Base-by-base conservation (phyloP, 2,797 vertebrate species). In the Acanthurus leucopareius region DNA sequence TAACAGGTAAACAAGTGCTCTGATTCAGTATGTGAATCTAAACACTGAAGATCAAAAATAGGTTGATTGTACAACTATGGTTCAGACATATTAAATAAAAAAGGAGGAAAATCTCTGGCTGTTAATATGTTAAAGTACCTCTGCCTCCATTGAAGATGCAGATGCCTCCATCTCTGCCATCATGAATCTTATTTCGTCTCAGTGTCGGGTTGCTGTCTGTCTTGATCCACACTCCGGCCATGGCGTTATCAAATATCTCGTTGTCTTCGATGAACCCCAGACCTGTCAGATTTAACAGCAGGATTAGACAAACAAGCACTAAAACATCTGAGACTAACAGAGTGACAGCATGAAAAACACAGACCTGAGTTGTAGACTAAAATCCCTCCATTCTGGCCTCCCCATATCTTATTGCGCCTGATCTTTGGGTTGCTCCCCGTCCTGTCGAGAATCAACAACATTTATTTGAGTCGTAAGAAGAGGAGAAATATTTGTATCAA, bases 381-480 rank as follows among this genome's bases (percentile, higher is more conserved):
- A 90, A 99, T 99, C 80, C 98, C 98, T 84, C 98, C 98, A 53
- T 99, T 99, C 89, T 99, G 98, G 69, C 98, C 98, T 87, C 98
- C 98, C 98, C 98, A 99, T 83, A 99, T 99, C 96, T 99, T 99
- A 95, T 99, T 99, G 82, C 98, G 96, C 88, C 98, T 95, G 73
- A 99, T 99, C 95, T 99, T 99, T 86, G 98, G 98, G 94, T 99
- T 99, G 92, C 98, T 99, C 94, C 98, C 98, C 94, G 98, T 99
- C 95, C 98, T 99, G 84, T 38, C 49, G 60, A 81, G 25, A 62
- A 38, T 38, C 14, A 79, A 40, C 16, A 80, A 63, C 4, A 38
- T 44, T 52, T 2, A 19, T 40, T 60, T 17, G 0, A 62, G 32
- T 51, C 6, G 32, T 0, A n/a, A 45, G 20, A 2, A 0, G 28